These are phyloP conservation scores for Drosophila kanekoi DNA, from an alignment of 2,888 invertebrate genomes.

Conservation along the genomic window DNA sequence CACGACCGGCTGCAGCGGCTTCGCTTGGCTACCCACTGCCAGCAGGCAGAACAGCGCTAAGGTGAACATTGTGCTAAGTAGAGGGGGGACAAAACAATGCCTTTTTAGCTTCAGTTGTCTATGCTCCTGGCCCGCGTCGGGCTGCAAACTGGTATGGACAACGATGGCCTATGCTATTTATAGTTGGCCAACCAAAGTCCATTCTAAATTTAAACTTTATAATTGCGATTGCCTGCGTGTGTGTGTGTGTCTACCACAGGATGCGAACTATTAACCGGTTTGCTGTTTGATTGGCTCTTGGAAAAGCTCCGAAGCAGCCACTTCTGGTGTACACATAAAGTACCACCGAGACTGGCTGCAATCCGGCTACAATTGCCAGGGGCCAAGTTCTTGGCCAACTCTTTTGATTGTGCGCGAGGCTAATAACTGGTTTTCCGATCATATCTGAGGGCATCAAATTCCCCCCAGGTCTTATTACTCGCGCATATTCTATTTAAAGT, in stretches of 20 bases:
- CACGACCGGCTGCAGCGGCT: slow-evolving; percentile 65
- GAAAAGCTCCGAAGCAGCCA: slow-evolving; percentile 47
- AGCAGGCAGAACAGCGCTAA: slow-evolving; percentile 74
- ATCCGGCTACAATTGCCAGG: slow-evolving; percentile 42
- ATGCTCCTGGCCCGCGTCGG: slow-evolving; percentile 15
- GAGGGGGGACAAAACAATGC: slow-evolving; percentile 1
- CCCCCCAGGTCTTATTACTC: slow-evolving; percentile 13
- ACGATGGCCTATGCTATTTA: slow-evolving; percentile 54
- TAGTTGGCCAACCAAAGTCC: slow-evolving; percentile 70
- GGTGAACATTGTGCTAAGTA: slow-evolving; percentile 67
- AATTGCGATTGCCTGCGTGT: slow-evolving; percentile 35
- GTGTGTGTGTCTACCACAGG: slow-evolving; percentile 53
- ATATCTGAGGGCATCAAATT: slow-evolving; percentile 40
- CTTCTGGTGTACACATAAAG: slow-evolving; percentile 70
- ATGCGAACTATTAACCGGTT: slow-evolving; percentile 75
- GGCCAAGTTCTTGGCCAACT: slow-evolving; percentile 48
- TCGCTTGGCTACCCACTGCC: slow-evolving; percentile 70
- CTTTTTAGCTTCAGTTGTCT: slow-evolving; percentile 27
- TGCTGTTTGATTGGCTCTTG: slow-evolving; percentile 69
- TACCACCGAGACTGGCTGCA: slow-evolving; percentile 39
- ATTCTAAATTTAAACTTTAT: slow-evolving; percentile 76
- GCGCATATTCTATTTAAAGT: slow-evolving; percentile 34
- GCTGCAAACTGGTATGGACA: slow-evolving; percentile 55
- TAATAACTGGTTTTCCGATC: slow-evolving; percentile 58
- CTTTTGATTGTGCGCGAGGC: slow-evolving; percentile 47